A percentile compares a stretch with the other conserved stretches of the same genome.
Conservation (phyloP, 2,888 invertebrate species). For the Matsumyia berberina region DNA sequence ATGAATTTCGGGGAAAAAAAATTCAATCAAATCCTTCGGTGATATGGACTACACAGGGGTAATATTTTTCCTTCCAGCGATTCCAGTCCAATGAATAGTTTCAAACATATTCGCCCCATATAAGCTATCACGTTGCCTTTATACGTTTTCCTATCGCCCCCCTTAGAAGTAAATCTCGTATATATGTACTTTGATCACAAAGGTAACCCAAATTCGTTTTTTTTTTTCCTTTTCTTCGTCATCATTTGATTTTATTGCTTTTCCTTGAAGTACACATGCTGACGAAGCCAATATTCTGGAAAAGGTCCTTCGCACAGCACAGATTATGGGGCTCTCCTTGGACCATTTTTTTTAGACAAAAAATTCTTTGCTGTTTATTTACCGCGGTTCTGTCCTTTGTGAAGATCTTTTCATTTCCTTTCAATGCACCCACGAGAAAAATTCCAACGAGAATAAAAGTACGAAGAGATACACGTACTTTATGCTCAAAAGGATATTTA, state of each 20-base stretch:
- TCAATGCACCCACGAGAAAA: slow-evolving; percentile 6
- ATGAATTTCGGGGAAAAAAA: not conserved
- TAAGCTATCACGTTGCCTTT: not conserved
- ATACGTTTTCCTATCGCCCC: not conserved
- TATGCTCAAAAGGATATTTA: not conserved
- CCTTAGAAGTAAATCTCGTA: not conserved
- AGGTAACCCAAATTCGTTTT: slow-evolving; percentile 23
- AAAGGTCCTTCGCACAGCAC: slow-evolving; percentile 35
- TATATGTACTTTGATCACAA: not conserved
- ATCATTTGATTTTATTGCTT: slow-evolving; percentile 13
- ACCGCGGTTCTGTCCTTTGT: not conserved
- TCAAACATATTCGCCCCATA: not conserved
- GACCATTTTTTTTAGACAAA: too few species aligned
- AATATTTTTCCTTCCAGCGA: not conserved
- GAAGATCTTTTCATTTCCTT: slow-evolving; percentile 12
- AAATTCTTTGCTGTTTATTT: slow-evolving; percentile 29
- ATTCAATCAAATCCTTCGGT: not conserved
- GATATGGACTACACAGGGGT: not conserved
- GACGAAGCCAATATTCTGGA: slow-evolving; percentile 45
- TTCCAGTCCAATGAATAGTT: not conserved
- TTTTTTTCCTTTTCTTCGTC: slow-evolving; percentile 3
- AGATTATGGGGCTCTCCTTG: slow-evolving; percentile 1
- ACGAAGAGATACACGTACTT: not conserved
- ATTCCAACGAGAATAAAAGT: slow-evolving; percentile 32
- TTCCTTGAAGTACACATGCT: slow-evolving; percentile 12